Evolutionary conservation across 30 jellyfish, hydroid and myxozoan genomes (phyloP).

Genomic region (Chironex yamaguchii): DNA sequence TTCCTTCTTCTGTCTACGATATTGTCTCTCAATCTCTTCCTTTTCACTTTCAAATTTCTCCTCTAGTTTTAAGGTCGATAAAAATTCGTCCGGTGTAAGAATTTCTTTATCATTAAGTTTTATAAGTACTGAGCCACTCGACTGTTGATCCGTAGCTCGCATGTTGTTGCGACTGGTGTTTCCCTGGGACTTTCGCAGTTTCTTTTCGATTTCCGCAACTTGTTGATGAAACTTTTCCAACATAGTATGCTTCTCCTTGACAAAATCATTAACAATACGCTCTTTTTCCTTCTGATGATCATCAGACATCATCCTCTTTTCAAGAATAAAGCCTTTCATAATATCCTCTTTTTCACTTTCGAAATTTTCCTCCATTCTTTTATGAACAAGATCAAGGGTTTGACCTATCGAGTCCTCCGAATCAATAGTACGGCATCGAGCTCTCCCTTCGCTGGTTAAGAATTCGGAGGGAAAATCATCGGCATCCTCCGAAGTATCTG

Average conservation of each 20-base stretch:
- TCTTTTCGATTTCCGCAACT: constrained; percentile 71
- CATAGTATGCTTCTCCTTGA: constrained; percentile 78
- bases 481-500: not conserved
- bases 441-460: not conserved
- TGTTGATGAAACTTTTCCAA: constrained; percentile 70
- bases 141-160: not conserved
- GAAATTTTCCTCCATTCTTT: constrained; percentile 26
- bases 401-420: not conserved
- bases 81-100: constrained; percentile 82
- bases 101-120: constrained; percentile 61
- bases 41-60: constrained; percentile 82
- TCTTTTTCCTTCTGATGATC: constrained; percentile 92
- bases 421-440: not conserved
- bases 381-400: not conserved
- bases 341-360: constrained; percentile 86
- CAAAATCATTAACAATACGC: constrained; percentile 64
- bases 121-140: not conserved
- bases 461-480: not conserved
- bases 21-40: constrained; percentile 79
- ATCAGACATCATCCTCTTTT: constrained; percentile 70
- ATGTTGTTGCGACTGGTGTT: not conserved
- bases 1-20: constrained; percentile 78
- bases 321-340: constrained; percentile 87
- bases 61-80: constrained; percentile 72
- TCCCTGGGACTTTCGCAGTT: not conserved